These are phyloP conservation scores for Cryptocephalus primarius DNA, from an alignment of 2,888 invertebrate genomes.

Conservation along the genomic window DNA sequence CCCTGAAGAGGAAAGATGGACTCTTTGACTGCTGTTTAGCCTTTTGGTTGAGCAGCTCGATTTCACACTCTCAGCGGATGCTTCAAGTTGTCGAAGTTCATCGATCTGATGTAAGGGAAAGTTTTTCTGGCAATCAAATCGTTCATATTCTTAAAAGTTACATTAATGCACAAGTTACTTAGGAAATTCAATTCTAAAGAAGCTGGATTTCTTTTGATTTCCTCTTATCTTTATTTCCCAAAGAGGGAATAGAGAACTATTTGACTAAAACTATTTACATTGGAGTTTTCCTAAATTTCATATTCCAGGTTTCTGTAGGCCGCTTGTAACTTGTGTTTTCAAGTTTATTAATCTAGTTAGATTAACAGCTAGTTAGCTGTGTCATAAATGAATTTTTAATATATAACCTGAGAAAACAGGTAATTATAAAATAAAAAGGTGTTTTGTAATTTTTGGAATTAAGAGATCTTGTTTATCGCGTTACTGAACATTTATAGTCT, in stretches of 20 bases:
- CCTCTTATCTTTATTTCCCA: too few relatives aligned
- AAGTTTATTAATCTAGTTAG: conserved; percentile 17
- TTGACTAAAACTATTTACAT: too few relatives aligned
- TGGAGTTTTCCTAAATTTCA: conserved; percentile 4
- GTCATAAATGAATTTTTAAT: conserved; percentile 8
- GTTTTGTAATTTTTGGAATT: conserved; percentile 22
- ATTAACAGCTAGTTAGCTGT: conserved; percentile 18
- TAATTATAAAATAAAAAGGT: conserved; percentile 18
- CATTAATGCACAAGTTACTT: too few relatives aligned
- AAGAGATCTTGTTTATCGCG: conserved; percentile 16
- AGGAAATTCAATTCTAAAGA: too few relatives aligned
- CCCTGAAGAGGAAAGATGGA: conserved; percentile 80
- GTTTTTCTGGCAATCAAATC: background rate
- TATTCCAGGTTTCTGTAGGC: too few relatives aligned
- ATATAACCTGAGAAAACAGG: background rate
- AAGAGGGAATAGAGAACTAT: too few relatives aligned
- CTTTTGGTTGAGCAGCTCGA: conserved; percentile 13
- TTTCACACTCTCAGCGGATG: conserved; percentile 15
- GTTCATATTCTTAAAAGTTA: background rate
- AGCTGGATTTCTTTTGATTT: too few relatives aligned
- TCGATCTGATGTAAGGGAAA: conserved; percentile 16
- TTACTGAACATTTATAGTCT: conserved; percentile 24
- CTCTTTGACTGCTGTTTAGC: conserved; percentile 53
- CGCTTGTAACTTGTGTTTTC: too few relatives aligned
- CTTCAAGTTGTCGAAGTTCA: conserved; percentile 12